Evolutionary conservation across 1,140 invertebrate genomes (phyloP), one percentile per base, ranked within the genome.

Genomic region (Radopholus similis): DNA sequence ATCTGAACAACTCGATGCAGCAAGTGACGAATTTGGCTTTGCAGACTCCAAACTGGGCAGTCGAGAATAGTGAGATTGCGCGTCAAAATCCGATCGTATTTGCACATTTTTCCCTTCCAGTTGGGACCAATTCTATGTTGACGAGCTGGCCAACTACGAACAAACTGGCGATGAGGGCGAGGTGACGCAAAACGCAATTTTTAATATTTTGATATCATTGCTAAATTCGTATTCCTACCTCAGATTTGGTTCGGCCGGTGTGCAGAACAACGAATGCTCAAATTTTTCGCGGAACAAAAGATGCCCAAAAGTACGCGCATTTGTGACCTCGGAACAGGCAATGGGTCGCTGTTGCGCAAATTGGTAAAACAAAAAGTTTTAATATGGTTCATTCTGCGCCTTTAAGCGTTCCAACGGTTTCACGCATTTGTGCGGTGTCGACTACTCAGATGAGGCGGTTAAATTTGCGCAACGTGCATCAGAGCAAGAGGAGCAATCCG

Each of bases 121-220:
- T 83, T 95, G 93, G 93, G 89, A 93, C 77, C 84, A 88, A 51
- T 84, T 88, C 11, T 96, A 95, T 82, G 83, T 86, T 53, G 85
- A 85, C 62, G 93, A 95, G 85, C 87, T 93, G 37, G 83, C 86
- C 34, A 92, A 93, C 83, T 95, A 90, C 81, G 85, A 88, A 55
- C 88, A 88, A 66, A 87, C 90, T 82, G 91, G 91, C 2, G 92
- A 95, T 82, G 87, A 90, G 13, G 93, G 93, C 5, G 92, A 95
- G 82, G 87, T 94, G 4, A 23, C n/a, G n/a, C n/a, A n/a, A n/a
- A n/a, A n/a, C n/a, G n/a, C n/a, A n/a, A n/a, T 51, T 4, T 62
- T 47, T 18, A 42, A 42, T 35, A 18, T 37, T 9, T 18, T 21
- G 18, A 44, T 18, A 21, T 49, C 26, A 47, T 8, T 59, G 1